Base-by-base conservation (phyloP, 2,797 vertebrate species). In the Allobates femoralis region DNA sequence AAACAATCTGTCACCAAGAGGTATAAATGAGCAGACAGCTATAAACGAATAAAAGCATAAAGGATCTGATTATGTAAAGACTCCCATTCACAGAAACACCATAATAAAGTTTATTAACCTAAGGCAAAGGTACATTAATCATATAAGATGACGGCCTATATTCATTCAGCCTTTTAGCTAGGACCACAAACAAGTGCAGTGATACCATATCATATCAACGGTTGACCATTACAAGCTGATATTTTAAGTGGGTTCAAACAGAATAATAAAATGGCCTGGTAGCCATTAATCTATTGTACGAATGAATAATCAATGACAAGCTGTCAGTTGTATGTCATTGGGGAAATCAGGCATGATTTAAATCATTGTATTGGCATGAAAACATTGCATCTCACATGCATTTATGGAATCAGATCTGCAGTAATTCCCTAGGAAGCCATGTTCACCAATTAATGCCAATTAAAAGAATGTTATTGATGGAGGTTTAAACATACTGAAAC, bases 261-360 rank as follows among this genome's bases (percentile, higher is more conserved):
- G 93, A 94, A 94, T 95, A 94, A 95, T 96, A 96, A 96, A 96
- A 96, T 95, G 95, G 94, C 92, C 90, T 75, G 87, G 92, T 93
- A 93, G 93, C 91, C 93, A 94, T 95, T 96, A 96, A 97, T 97
- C 96, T 96, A 97, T 97, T 96, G 91, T 90, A 87, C 87, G 90
- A 91, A 93, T 91, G 94, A 95, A 95, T 96, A 96, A 95, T 95
- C 95, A 95, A 95, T 95, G 93, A 88, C 93, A 94, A 96, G 89
- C 91, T 92, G 95, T 94, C 95, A 94, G 94, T 94, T 91, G 93
- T 91, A 91, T 89, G 95, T 96, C 95, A 94, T 93, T 96, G 95
- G 96, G 96, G 95, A 96, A 97, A 97, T 95, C 95, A 96, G 92
- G 94, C 93, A 95, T 95, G 96, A 97, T 96, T 96, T 94, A 97